Conservation (phyloP, 35 echinoderm and acorn worm species). For the Strongylocentrotus purpuratus region DNA sequence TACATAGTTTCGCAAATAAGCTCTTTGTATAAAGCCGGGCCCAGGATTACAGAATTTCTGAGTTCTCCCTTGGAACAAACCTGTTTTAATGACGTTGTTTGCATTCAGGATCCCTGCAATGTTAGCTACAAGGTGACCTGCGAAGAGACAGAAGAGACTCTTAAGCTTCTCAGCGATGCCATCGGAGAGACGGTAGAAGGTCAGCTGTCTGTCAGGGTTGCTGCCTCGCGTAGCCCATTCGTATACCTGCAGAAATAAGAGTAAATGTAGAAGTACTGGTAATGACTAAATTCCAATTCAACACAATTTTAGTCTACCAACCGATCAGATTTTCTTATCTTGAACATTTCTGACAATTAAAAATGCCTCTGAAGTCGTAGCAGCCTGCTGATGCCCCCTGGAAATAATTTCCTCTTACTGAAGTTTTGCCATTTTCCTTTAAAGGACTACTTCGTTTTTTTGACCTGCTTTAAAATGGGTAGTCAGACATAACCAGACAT, state of each 20-base stretch:
- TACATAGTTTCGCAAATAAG: no score
- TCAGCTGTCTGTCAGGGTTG: constrained; percentile 66
- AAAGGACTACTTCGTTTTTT: no score
- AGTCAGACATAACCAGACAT: no score
- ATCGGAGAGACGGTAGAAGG: constrained; percentile 83
- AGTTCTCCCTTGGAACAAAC: constrained; percentile 43
- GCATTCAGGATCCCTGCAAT: constrained; percentile 70
- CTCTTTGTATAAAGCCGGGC: no score
- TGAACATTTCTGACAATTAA: no score
- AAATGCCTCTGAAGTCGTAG: no score
- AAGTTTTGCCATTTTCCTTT: no score
- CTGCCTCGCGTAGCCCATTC: constrained; percentile 81
- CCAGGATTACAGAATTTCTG: no score
- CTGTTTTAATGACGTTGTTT: constrained; percentile 80
- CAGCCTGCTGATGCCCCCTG: no score
- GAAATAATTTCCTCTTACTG: no score
- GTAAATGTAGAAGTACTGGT: background rate
- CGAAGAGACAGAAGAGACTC: constrained; percentile 91
- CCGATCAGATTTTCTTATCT: no score
- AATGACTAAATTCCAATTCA: background rate
- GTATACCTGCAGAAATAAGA: constrained; percentile 56
- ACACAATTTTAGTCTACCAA: background rate
- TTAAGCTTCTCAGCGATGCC: constrained; percentile 84
- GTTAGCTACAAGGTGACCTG: constrained; percentile 87
- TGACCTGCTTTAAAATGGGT: no score